Conservation (phyloP, 2,797 vertebrate species). For the Alosa sapidissima region DNA sequence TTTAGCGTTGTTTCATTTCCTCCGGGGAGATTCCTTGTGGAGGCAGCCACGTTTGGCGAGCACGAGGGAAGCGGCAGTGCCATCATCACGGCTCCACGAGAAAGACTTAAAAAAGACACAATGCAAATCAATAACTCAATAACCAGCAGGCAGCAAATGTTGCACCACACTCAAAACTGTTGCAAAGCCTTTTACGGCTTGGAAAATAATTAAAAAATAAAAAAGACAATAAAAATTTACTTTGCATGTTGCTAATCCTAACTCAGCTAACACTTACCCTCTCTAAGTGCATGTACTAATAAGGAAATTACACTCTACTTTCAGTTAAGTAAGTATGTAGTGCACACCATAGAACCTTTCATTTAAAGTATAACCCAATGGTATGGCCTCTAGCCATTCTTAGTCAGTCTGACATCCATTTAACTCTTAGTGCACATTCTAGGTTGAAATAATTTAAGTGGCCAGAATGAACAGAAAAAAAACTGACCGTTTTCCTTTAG, state of each 20-base stretch:
- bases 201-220: not conserved
- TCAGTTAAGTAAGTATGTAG: not conserved
- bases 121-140: not conserved
- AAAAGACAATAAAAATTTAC: not conserved
- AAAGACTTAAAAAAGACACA: conserved; percentile 4
- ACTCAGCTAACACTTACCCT: not conserved
- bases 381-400: not conserved
- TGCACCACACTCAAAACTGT: not conserved
- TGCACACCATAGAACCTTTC: not conserved
- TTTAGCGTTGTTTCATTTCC: conserved; percentile 75
- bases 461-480: not conserved
- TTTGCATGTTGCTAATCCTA: not conserved
- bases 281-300: not conserved
- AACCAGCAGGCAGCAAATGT: not conserved
- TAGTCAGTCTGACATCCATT: not conserved
- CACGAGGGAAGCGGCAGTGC: not conserved
- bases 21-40: conserved; percentile 68
- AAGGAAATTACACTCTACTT: not conserved
- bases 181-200: not conserved
- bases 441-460: conserved; percentile 8
- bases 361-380: not conserved
- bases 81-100: not conserved
- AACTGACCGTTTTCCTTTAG: not conserved
- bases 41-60: conserved; percentile 46
- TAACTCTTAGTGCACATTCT: not conserved